Evolutionary conservation across 2,888 invertebrate species (phyloP).

Genomic region (Perithous albicinctus): DNA sequence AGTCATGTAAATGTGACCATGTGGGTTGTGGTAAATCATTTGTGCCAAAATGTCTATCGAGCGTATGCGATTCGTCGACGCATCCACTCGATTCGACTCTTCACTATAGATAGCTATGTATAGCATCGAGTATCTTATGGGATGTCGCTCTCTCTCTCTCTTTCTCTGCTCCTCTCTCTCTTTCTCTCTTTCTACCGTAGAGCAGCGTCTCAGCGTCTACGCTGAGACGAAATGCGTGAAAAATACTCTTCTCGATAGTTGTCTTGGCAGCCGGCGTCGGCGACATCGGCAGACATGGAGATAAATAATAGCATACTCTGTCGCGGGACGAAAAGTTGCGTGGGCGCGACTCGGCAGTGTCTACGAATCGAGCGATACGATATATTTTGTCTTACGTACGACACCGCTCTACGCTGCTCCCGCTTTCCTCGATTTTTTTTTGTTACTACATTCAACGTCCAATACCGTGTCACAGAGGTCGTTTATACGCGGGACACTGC

Average conservation of each 20-base stretch:
- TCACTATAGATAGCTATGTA: conserved; percentile 60
- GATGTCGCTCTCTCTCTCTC: not conserved
- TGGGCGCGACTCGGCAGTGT: conserved; percentile 81
- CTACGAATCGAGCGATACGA: conserved; percentile 78
- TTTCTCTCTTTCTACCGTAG: not conserved
- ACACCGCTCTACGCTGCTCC: conserved; percentile 36
- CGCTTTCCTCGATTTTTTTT: conserved; percentile 2
- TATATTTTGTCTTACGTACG: conserved; percentile 71
- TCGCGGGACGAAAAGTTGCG: conserved; percentile 71
- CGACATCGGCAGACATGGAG: conserved; percentile 78
- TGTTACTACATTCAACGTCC: not conserved
- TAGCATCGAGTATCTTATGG: conserved; percentile 46
- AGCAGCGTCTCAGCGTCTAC: conserved; percentile 33
- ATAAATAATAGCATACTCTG: conserved; percentile 78
- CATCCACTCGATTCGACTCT: conserved; percentile 53
- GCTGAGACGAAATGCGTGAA: conserved; percentile 23
- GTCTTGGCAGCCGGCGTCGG: conserved; percentile 77
- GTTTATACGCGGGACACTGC: not conserved
- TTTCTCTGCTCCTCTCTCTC: not conserved
- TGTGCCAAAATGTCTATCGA: not conserved
- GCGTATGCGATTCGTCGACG: conserved; percentile 49
- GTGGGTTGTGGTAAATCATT: not conserved
- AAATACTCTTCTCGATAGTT: conserved; percentile 54
- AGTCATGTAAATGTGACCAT: too few species aligned
- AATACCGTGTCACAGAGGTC: not conserved